These are phyloP conservation scores for Eueremaeus valkanovi DNA, from an alignment of 2,888 invertebrate genomes.

Conservation along the genomic window DNA sequence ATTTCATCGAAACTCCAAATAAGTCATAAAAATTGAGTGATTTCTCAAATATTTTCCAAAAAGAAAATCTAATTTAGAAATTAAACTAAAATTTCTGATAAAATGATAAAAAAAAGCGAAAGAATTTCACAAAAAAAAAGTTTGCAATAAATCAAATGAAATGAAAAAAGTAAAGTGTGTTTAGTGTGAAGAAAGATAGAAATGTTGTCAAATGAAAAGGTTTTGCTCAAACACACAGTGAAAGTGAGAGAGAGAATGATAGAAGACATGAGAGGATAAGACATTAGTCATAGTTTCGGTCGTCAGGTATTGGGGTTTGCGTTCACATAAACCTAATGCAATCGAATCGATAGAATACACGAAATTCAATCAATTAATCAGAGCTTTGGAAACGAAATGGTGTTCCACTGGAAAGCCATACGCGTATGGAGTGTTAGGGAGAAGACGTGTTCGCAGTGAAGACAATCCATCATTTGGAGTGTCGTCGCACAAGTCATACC, in stretches of 20 bases:
- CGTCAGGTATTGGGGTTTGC: conserved; percentile 2
- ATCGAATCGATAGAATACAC: conserved; percentile 8
- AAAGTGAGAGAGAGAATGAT: background rate
- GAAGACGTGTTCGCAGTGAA: background rate
- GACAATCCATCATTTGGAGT: background rate
- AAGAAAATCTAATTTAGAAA: background rate
- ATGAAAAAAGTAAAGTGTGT: background rate
- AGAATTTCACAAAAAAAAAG: background rate
- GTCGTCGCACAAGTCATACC: background rate
- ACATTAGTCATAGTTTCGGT: conserved; percentile 10
- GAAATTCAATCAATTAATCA: conserved; percentile 23
- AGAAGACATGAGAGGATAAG: conserved; percentile 7
- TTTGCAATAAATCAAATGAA: conserved; percentile 1
- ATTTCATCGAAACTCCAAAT: no score
- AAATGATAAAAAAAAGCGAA: background rate
- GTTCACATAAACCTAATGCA: background rate
- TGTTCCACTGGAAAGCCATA: background rate
- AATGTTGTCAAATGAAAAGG: background rate
- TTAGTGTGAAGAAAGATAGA: background rate
- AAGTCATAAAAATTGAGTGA: no score
- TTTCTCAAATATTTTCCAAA: no score
- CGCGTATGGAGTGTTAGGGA: background rate
- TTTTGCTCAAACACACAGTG: background rate
- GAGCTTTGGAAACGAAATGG: background rate
- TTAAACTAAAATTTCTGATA: background rate